phyloP scores from a whole-genome alignment of 1,140 invertebrate genomes.

The Drosophila pallidifrons region DNA sequence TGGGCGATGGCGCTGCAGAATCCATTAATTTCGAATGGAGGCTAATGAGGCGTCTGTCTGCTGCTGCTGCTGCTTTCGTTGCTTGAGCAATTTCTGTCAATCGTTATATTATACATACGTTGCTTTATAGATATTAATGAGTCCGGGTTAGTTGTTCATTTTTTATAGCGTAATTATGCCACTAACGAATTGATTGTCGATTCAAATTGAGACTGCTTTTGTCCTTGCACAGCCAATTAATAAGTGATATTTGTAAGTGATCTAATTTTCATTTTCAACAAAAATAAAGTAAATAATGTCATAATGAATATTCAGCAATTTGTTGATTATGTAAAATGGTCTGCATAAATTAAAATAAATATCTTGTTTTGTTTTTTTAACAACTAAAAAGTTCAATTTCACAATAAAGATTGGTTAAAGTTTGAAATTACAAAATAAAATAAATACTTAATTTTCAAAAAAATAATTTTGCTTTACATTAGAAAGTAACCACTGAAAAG shows the following conservation, averaged over 20 bases:
- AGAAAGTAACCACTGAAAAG: no score
- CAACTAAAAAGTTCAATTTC: no score
- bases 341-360: no score
- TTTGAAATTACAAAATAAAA: no score
- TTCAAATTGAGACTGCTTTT: not conserved
- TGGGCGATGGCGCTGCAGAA: constrained; percentile 44
- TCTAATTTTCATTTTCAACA: no score
- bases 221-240: constrained; percentile 7
- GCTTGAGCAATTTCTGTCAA: constrained; percentile 39
- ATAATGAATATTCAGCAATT: no score
- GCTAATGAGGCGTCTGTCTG: constrained; percentile 43
- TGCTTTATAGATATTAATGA: constrained; percentile 40
- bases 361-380: no score
- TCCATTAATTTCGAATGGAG: constrained; percentile 46
- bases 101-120: not conserved
- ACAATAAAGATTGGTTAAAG: no score
- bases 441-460: no score
- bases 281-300: no score
- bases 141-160: constrained; percentile 13
- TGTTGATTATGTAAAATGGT: no score
- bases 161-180: constrained; percentile 3
- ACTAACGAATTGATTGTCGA: constrained; percentile 4
- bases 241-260: not conserved
- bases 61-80: not conserved
- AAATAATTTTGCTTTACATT: no score